Base-by-base conservation (phyloP, 2,797 vertebrate species). In the Myotis daubentonii region DNA sequence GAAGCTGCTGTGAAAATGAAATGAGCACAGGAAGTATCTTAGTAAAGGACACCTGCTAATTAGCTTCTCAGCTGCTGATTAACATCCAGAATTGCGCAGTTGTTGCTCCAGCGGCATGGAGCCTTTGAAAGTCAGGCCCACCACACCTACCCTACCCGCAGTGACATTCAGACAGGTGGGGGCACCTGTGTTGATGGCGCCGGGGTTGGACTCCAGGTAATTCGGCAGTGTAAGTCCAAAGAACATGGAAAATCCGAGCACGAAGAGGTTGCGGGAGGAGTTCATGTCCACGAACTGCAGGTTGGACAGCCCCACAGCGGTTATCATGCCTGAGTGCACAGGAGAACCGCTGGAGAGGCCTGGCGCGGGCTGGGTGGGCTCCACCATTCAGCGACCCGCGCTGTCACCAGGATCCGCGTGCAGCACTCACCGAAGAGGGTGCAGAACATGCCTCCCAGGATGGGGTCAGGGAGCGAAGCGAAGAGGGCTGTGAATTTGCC, bases 401-500 rank as follows among this genome's bases (percentile, higher is more conserved):
- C 25, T 1, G 38, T 1, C 15, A 13, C 76, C 25, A 4, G 20
- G 66, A 13, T 41, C 22, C 7, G 1, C 2, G 0, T 12, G 4
- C 2, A 25, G 25, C 60, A 97, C 98, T 98, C 98, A 99, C 99
- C 99, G 8, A 99, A 99, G 12, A 99, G 98, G 0, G 99, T 99
- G 97, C 99, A 99, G 98, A 99, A 99, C 99, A 99, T 99, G 44
- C 99, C 99, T 11, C 99, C 99, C 0, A 99, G 99, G 93, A 99
- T 99, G 0, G 99, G 99, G 95, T 99, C 99, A 0, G 99, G 99
- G 88, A 99, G 97, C 0, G 99, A 99, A 23, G 99, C 99, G 2
- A 99, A 99, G 55, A 99, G 98, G 28, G 99, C 99, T 0, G 99
- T 99, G 98, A 99, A 99, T 96, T 99, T 99, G 62, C 99, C 99